Base-by-base conservation (phyloP, 2,797 vertebrate genomes). In the Protosalanx chinensis region DNA sequence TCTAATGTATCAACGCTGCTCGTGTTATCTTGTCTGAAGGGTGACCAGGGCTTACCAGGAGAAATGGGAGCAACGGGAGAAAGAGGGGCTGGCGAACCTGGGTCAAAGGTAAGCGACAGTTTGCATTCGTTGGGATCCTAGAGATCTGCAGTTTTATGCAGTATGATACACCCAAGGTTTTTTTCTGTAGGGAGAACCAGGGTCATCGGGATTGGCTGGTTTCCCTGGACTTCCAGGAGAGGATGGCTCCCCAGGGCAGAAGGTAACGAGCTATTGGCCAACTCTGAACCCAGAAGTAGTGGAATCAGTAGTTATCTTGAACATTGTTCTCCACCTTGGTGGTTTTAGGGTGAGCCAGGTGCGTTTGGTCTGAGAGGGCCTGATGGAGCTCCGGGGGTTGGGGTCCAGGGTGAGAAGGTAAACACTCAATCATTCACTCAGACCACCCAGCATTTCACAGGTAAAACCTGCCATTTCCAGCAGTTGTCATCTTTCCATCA, bases 371-470 rank as follows among this genome's bases (percentile, higher is more conserved):
- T 91, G 5, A 91, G 94, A 81, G 95, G 95, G n/a, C 74, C 84
- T 33, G 95, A 97, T 79, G 95, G 95, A 67, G 46, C 87, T 33
- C 77, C 90, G 73, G 95, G 95, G 8, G 77, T 93, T 64, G 95
- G 95, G 69, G 93, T 89, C 68, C 94, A 95, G 74, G 95, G 95
- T n/a, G 92, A 95, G 90, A 97, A 97, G 93, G 95, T 95, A 81
- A 75, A 53, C 41, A 46, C 41, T 46, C 41, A 41, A 1, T 41
- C 37, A 46, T 12, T 49, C 37, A 46, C 41, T 49, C 8, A 15
- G 3, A 2, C 5, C 4, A 51, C 41, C 49, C 51, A 16, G 5
- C 27, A 46, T 30, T 32, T 15, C 1, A 35, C 12, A 29, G 33
- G 6, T 57, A 7, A 35, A 30, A 12, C 8, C 27, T 13, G 27